Evolutionary conservation across 2,113 vertebrate genomes (phyloP).

Genomic region (Gymnocephalus cernua): DNA sequence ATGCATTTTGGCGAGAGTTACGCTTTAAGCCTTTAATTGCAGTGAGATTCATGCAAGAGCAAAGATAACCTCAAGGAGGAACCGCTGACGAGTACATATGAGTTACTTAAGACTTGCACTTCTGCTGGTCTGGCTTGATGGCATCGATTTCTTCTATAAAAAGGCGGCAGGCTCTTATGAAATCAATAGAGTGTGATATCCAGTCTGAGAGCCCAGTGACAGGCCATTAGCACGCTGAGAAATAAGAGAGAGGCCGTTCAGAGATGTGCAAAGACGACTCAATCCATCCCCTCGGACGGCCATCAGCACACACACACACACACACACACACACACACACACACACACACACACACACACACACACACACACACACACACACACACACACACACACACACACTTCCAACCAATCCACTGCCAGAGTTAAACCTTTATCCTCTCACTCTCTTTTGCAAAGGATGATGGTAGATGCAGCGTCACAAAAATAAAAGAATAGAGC

Average conservation of each 20-base stretch:
- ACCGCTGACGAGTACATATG: background rate
- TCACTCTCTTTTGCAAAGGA: slow-evolving; percentile 27
- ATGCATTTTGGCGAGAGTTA: too few relatives aligned
- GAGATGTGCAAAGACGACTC: slow-evolving; percentile 21
- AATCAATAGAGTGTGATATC: slow-evolving; percentile 24
- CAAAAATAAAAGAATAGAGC: background rate
- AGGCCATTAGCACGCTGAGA: slow-evolving; percentile 15
- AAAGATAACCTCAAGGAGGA: background rate
- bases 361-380: background rate
- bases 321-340: background rate
- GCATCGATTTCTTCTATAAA: slow-evolving; percentile 31
- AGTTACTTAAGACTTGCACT: background rate
- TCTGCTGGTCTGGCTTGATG: background rate
- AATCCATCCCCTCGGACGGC: background rate
- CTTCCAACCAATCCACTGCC: slow-evolving; percentile 29
- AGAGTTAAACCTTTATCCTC: background rate
- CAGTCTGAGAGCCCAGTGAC: background rate
- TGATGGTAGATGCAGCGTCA: slow-evolving; percentile 55
- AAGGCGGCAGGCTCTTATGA: background rate
- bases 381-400: background rate
- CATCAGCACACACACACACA: slow-evolving; percentile 5
- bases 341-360: too few relatives aligned
- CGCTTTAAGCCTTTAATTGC: slow-evolving; percentile 6
- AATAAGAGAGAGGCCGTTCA: slow-evolving; percentile 28
- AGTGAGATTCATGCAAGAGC: background rate